Evolutionary conservation across 2,797 vertebrate species (phyloP).

Genomic region (Valencia hispanica): DNA sequence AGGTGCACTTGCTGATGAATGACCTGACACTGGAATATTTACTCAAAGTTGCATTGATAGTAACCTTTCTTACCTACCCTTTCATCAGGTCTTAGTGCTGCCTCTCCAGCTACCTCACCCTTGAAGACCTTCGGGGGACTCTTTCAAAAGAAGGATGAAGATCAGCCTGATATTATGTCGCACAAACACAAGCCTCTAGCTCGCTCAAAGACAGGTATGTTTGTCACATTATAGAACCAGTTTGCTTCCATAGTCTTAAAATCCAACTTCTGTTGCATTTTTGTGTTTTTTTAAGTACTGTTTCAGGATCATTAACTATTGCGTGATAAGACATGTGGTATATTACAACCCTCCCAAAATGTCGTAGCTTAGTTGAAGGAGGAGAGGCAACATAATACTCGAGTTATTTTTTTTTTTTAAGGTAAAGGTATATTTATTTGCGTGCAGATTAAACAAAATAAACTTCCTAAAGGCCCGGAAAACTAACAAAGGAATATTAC

Average conservation of each 20-base stretch:
- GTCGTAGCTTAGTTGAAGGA: no score
- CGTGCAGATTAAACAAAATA: no score
- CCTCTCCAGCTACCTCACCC: conserved; percentile 38
- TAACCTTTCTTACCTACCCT: not conserved
- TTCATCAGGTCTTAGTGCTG: conserved; percentile 45
- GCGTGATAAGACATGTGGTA: not conserved
- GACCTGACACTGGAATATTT: not conserved
- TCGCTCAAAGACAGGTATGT: conserved; percentile 62
- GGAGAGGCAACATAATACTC: no score
- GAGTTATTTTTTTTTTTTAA: no score
- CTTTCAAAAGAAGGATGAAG: conserved; percentile 46
- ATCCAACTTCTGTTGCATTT: not conserved
- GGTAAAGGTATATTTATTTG: no score
- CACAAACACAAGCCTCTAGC: not conserved
- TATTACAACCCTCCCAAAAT: no score
- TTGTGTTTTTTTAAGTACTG: not conserved
- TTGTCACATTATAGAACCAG: not conserved
- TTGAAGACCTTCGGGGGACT: conserved; percentile 11
- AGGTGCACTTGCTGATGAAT: not conserved
- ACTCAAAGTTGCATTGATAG: not conserved
- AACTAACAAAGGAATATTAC: no score
- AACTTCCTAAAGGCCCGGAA: no score
- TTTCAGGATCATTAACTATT: not conserved
- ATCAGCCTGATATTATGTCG: accelerated
- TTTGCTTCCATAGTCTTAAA: not conserved